Evolutionary conservation across 2,888 invertebrate species (phyloP).

Genomic region (Tribolium freemani): DNA sequence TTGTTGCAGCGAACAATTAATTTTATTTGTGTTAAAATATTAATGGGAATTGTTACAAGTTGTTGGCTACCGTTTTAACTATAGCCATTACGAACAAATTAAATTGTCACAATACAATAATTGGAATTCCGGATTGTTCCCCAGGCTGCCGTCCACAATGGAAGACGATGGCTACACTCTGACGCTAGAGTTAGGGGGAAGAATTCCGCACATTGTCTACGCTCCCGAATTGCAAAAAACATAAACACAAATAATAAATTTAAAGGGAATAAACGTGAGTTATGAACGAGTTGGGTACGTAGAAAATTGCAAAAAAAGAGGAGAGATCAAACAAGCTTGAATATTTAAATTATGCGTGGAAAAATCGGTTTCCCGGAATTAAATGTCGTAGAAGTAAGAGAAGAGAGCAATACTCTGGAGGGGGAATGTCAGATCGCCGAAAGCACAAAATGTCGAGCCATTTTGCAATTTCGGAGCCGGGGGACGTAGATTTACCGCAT

Average conservation of each 20-base stretch:
- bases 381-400: conserved; percentile 55
- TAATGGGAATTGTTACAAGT: conserved; percentile 32
- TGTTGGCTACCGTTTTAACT: conserved; percentile 10
- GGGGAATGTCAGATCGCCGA: conserved; percentile 62
- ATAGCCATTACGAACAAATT: conserved; percentile 43
- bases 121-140: conserved; percentile 45
- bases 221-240: too few species aligned
- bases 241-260: too few species aligned
- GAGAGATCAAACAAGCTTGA: neutral
- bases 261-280: too few species aligned
- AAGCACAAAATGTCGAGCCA: conserved; percentile 64
- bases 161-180: conserved; percentile 8
- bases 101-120: conserved; percentile 49
- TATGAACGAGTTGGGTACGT: too few species aligned
- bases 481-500: conserved; percentile 61
- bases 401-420: conserved; percentile 51
- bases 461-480: conserved; percentile 60
- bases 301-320: too few species aligned
- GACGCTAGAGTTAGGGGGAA: neutral
- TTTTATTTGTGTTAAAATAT: conserved; percentile 15
- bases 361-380: conserved; percentile 28
- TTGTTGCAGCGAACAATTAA: conserved; percentile 20
- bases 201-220: neutral
- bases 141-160: conserved; percentile 19
- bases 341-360: conserved; percentile 15